These are phyloP conservation scores for Poeciliopsis turrubarensis DNA, from an alignment of 2,113 vertebrate genomes.

Conservation along the genomic window DNA sequence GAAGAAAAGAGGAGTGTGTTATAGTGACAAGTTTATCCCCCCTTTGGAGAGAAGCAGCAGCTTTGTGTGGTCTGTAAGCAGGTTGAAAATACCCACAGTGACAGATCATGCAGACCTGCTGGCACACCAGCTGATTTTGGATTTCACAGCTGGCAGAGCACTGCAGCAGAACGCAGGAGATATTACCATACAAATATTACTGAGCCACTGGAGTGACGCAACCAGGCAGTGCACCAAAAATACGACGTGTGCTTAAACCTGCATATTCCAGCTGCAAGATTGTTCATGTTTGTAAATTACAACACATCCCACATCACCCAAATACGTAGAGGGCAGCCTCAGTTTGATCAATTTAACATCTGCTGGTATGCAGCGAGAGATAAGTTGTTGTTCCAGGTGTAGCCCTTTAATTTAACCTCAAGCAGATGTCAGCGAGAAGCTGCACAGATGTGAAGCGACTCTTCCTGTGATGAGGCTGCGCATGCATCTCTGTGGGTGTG, in stretches of 20 bases:
- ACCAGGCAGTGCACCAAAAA: not conserved
- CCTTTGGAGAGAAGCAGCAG: not conserved
- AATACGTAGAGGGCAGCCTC: not conserved
- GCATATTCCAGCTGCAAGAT: not conserved
- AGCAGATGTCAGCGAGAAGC: constrained; percentile 7
- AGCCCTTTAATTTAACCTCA: constrained; percentile 2
- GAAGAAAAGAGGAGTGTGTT: constrained; percentile 2
- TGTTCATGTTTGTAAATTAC: not conserved
- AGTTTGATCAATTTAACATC: not conserved
- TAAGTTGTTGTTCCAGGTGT: constrained; percentile 3
- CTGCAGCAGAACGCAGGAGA: constrained; percentile 15
- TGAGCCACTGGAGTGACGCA: constrained; percentile 7
- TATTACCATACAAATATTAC: not conserved
- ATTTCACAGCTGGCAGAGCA: constrained; percentile 42
- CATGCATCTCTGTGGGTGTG: not conserved
- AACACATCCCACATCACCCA: not conserved
- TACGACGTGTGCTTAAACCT: not conserved
- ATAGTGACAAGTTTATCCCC: not conserved
- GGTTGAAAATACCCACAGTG: constrained; percentile 26
- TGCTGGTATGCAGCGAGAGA: not conserved
- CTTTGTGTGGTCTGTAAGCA: constrained; percentile 1
- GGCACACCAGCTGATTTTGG: constrained; percentile 30
- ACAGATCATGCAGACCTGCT: constrained; percentile 34
- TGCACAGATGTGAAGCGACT: not conserved
- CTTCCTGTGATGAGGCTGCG: not conserved